These are phyloP conservation scores for Laothoe populi DNA, from an alignment of 2,888 invertebrate species.

Conservation along the genomic window DNA sequence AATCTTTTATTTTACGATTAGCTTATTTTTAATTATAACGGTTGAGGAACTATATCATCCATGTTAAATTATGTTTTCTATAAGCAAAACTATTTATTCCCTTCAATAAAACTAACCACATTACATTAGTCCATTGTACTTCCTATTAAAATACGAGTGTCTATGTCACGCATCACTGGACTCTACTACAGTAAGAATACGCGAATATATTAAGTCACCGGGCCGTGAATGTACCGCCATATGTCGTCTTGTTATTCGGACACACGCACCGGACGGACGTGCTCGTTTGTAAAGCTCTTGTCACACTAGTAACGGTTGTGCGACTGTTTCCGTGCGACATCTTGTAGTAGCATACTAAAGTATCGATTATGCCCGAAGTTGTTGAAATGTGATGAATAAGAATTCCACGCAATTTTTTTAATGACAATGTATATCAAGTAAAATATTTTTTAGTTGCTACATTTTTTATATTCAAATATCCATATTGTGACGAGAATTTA, in stretches of 20 bases:
- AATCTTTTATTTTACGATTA: no score
- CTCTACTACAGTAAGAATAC: slow-evolving; percentile 49
- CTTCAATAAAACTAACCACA: background rate
- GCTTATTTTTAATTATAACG: no score
- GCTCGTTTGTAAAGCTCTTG: slow-evolving; percentile 47
- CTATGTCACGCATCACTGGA: slow-evolving; percentile 42
- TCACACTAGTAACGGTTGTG: slow-evolving; percentile 45
- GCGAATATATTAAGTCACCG: slow-evolving; percentile 62
- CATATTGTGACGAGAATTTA: no score
- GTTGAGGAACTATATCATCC: no score
- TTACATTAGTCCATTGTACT: background rate
- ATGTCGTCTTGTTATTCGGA: slow-evolving; percentile 63
- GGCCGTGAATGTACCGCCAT: slow-evolving; percentile 61
- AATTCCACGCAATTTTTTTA: background rate
- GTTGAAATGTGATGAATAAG: background rate
- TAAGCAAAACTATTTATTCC: background rate
- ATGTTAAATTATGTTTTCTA: no score
- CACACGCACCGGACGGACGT: slow-evolving; percentile 61
- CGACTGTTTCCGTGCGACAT: slow-evolving; percentile 35
- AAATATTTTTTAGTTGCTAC: no score
- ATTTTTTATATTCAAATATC: no score
- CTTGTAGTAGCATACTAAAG: background rate
- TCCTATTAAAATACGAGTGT: background rate
- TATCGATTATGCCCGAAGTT: no score
- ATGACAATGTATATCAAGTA: no score